These are phyloP conservation scores for Drosophila mimica DNA, from an alignment of 2,888 invertebrate genomes.

Conservation along the genomic window DNA sequence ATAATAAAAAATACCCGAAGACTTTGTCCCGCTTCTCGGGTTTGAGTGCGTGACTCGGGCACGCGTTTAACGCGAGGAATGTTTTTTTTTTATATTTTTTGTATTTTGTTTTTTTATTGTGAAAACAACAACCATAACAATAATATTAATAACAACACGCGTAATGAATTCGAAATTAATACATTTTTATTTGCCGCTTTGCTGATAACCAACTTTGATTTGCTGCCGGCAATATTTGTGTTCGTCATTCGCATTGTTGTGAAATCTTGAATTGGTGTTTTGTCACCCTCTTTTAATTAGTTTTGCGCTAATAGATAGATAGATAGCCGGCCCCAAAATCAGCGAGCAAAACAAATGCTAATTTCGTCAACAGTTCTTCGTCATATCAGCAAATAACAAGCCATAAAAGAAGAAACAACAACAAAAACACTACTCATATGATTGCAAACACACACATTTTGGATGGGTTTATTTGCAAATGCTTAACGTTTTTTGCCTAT, in stretches of 20 bases:
- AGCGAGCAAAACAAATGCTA: slow-evolving; percentile 29
- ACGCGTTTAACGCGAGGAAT: slow-evolving; percentile 57
- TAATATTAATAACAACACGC: slow-evolving; percentile 49
- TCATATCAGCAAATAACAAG: slow-evolving; percentile 13
- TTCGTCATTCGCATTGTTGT: slow-evolving; percentile 44
- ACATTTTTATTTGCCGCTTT: slow-evolving; percentile 61
- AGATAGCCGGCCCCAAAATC: slow-evolving; percentile 5
- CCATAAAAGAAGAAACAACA: not conserved
- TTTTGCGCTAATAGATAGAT: slow-evolving; percentile 52
- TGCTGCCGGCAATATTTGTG: slow-evolving; percentile 31
- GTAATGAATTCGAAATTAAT: slow-evolving; percentile 71
- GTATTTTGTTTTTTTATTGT: slow-evolving; percentile 14
- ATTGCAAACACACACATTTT: slow-evolving; percentile 22
- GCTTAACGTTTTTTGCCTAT: slow-evolving; percentile 38
- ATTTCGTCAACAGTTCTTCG: slow-evolving; percentile 16
- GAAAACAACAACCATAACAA: slow-evolving; percentile 13
- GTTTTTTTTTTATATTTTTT: slow-evolving; percentile 4
- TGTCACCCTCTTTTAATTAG: slow-evolving; percentile 63
- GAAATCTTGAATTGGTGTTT: slow-evolving; percentile 45
- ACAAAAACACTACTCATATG: slow-evolving; percentile 3
- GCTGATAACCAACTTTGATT: slow-evolving; percentile 64
- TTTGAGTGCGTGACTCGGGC: slow-evolving; percentile 65
- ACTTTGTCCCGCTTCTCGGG: slow-evolving; percentile 45
- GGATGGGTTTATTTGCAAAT: slow-evolving; percentile 22
- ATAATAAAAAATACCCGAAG: slow-evolving; percentile 19